A percentile compares a stretch with the other conserved stretches of the same genome.
These are phyloP conservation scores for Ophioninae sp. DNA, from an alignment of 2,888 invertebrate species.

Conservation along the genomic window DNA sequence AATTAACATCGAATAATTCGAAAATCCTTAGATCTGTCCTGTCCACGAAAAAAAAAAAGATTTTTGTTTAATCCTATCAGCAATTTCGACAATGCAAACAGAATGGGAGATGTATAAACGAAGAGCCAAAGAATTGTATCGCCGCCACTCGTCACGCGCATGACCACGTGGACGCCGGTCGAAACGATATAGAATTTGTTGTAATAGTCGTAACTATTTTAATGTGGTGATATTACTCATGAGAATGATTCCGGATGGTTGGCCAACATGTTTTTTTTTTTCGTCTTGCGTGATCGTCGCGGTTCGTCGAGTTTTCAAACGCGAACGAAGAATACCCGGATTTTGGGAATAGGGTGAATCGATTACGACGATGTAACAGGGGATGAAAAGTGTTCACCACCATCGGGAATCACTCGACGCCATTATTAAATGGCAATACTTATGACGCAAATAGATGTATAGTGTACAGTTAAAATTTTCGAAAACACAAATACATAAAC, in stretches of 20 bases:
- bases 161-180: slow-evolving; percentile 7
- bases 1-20: no score
- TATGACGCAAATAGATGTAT: slow-evolving; percentile 60
- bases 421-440: slow-evolving; percentile 36
- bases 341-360: not conserved
- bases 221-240: slow-evolving; percentile 43
- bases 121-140: slow-evolving; percentile 59
- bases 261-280: not conserved
- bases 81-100: slow-evolving; percentile 38
- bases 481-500: not conserved
- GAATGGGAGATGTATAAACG: slow-evolving; percentile 28
- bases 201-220: slow-evolving; percentile 55
- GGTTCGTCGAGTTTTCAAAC: not conserved
- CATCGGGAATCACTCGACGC: slow-evolving; percentile 26
- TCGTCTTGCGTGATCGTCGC: not conserved
- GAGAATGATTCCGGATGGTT: slow-evolving; percentile 14
- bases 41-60: no score
- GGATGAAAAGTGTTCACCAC: not conserved
- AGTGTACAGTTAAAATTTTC: slow-evolving; percentile 55
- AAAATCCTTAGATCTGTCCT: no score
- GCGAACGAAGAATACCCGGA: not conserved
- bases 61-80: slow-evolving; percentile 40
- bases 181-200: slow-evolving; percentile 46
- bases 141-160: slow-evolving; percentile 30
- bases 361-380: not conserved